These are phyloP conservation scores for Callipepla californica DNA, from an alignment of 2,113 vertebrate genomes.

Conservation along the genomic window DNA sequence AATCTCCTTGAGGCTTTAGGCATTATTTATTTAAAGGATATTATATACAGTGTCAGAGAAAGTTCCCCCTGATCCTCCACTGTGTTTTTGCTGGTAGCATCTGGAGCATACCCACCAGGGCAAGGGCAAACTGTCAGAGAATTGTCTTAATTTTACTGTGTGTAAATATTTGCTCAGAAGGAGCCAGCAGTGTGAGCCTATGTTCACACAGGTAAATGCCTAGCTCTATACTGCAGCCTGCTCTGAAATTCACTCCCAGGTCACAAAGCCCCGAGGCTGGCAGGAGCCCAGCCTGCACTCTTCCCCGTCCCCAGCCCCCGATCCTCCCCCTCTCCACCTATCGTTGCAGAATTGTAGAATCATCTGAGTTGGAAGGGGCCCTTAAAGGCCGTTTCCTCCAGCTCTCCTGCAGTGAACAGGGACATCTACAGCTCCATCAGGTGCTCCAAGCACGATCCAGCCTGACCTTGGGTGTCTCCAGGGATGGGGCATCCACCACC, in stretches of 20 bases:
- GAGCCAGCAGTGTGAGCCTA: background rate
- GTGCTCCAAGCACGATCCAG: too few relatives aligned
- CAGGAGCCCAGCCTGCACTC: background rate
- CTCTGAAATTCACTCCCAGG: background rate
- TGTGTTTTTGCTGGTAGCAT: constrained; percentile 41
- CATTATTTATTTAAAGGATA: constrained; percentile 74
- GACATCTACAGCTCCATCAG: too few relatives aligned
- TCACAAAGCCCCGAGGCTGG: background rate
- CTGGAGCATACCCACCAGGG: constrained; percentile 14
- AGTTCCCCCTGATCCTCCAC: constrained; percentile 51
- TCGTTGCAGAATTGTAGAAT: too few relatives aligned
- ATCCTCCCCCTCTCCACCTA: background rate
- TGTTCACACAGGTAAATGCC: background rate
- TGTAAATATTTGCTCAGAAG: constrained; percentile 56
- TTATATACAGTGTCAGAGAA: constrained; percentile 59
- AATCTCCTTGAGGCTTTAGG: constrained; percentile 64
- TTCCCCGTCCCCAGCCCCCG: background rate
- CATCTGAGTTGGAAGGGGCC: too few relatives aligned
- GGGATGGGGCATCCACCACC: too few relatives aligned
- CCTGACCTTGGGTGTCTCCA: too few relatives aligned
- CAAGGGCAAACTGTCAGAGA: constrained; percentile 52
- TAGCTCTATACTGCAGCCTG: background rate
- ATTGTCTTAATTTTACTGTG: constrained; percentile 63
- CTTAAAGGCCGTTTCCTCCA: too few relatives aligned
- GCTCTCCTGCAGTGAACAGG: too few relatives aligned